These are phyloP conservation scores for Danionella cerebrum DNA, from an alignment of 2,113 vertebrate genomes.

Conservation along the genomic window DNA sequence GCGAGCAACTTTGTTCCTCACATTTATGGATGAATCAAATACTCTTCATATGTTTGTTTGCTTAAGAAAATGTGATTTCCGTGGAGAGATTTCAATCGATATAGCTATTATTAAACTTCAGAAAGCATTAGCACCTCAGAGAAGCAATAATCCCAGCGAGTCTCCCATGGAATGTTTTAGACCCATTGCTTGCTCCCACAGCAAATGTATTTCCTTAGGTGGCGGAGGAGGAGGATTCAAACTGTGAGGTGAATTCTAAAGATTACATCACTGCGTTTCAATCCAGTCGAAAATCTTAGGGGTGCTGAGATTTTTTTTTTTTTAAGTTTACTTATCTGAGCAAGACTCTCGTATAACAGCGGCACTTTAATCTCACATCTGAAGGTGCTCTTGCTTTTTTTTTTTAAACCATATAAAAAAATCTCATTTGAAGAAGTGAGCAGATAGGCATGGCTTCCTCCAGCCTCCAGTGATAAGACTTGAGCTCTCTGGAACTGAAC, in stretches of 20 bases:
- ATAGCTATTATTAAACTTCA: background rate
- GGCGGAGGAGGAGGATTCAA: background rate
- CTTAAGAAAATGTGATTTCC: background rate
- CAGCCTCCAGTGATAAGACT: background rate
- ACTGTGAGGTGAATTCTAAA: constrained; percentile 11
- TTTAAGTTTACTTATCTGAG: constrained; percentile 18
- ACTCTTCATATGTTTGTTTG: too few species aligned
- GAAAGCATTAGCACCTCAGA: background rate
- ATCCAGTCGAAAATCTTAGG: background rate
- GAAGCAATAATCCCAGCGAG: background rate
- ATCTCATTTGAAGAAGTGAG: constrained; percentile 13
- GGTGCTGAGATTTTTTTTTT: background rate
- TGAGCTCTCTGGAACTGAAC: background rate
- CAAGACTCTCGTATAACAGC: background rate
- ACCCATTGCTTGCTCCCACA: background rate
- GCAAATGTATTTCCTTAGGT: background rate
- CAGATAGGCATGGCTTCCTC: background rate
- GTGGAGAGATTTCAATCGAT: background rate
- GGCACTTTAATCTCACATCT: constrained; percentile 18
- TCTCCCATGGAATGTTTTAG: background rate
- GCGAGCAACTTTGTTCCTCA: too few species aligned
- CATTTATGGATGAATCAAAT: too few species aligned
- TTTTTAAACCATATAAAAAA: background rate
- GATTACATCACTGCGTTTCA: constrained; percentile 5
- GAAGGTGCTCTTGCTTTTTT: background rate